Evolutionary conservation across 37 sponge, comb jelly and placozoan genomes (phyloP).

Genomic region (Aphrocallistes beatrix): DNA sequence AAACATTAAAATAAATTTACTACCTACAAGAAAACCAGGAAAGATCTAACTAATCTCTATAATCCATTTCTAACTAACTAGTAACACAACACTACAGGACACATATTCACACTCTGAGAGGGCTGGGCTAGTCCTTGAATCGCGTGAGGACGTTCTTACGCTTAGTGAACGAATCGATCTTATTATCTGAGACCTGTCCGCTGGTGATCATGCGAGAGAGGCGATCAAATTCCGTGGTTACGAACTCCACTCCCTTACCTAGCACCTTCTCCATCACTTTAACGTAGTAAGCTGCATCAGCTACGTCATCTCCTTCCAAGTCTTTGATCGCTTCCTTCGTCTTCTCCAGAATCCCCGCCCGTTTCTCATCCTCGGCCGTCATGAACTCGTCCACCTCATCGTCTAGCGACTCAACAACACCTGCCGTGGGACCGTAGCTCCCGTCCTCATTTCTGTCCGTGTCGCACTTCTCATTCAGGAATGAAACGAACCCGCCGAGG

Average conservation of each 20-base stretch:
- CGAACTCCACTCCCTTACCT: constrained; percentile 61
- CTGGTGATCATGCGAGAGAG: constrained; percentile 59
- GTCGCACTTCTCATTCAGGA: constrained; percentile 70
- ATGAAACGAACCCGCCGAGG: constrained; percentile 51
- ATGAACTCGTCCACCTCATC: background rate
- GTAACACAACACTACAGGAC: too few species aligned
- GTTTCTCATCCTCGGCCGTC: background rate
- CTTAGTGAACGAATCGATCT: constrained; percentile 72
- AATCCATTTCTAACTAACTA: too few species aligned
- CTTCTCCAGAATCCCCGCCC: background rate
- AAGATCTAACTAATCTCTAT: too few species aligned
- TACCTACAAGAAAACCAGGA: too few species aligned
- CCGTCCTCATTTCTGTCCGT: constrained; percentile 49
- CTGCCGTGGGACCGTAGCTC: constrained; percentile 37
- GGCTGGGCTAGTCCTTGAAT: constrained; percentile 60
- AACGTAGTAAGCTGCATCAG: constrained; percentile 56
- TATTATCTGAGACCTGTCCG: constrained; percentile 66
- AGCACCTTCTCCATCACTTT: constrained; percentile 90
- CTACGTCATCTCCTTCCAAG: background rate
- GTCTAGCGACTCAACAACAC: background rate
- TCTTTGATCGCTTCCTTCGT: background rate
- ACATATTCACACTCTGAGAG: too few species aligned
- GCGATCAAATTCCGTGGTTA: constrained; percentile 55
- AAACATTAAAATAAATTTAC: too few species aligned
- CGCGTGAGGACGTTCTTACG: constrained; percentile 67